Percentiles rank a stretch among this genome's conserved stretches.
Evolutionary conservation across 2,113 vertebrate genomes (phyloP).

Genomic region (Isichthys henryi): DNA sequence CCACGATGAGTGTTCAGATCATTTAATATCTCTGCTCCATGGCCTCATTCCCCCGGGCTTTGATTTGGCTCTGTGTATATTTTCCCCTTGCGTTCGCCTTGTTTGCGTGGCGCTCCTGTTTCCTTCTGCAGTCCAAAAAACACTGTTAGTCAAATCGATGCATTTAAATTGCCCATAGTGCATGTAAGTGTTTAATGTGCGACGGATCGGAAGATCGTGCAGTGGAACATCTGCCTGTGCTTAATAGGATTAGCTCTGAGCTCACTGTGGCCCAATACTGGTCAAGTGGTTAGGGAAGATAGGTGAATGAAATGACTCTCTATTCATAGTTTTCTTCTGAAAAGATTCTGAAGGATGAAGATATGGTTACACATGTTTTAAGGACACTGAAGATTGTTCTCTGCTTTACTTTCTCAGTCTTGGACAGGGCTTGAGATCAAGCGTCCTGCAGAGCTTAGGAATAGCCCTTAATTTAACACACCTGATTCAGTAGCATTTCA

Average conservation of each 20-base stretch:
- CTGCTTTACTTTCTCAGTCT: background rate
- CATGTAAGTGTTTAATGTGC: background rate
- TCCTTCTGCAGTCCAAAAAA: background rate
- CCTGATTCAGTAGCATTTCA: background rate
- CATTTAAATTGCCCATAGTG: background rate
- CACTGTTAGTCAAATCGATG: background rate
- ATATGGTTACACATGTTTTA: background rate
- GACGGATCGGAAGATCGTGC: background rate
- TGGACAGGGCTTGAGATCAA: background rate
- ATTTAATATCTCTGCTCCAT: background rate
- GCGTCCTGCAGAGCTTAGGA: background rate
- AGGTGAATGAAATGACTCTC: background rate
- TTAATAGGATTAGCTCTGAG: background rate
- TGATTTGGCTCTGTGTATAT: background rate
- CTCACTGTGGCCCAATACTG: background rate
- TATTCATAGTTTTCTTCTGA: background rate
- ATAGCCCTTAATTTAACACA: background rate
- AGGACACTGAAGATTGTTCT: background rate
- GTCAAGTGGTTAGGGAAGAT: background rate
- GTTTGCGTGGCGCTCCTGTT: background rate
- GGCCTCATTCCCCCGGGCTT: background rate
- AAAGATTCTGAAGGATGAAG: background rate
- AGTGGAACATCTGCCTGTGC: background rate
- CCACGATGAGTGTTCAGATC: background rate
- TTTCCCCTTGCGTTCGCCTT: background rate